Evolutionary conservation across 2,888 invertebrate genomes (phyloP), one percentile per base, ranked within the genome.

Genomic region (Drosophila melanosoma): DNA sequence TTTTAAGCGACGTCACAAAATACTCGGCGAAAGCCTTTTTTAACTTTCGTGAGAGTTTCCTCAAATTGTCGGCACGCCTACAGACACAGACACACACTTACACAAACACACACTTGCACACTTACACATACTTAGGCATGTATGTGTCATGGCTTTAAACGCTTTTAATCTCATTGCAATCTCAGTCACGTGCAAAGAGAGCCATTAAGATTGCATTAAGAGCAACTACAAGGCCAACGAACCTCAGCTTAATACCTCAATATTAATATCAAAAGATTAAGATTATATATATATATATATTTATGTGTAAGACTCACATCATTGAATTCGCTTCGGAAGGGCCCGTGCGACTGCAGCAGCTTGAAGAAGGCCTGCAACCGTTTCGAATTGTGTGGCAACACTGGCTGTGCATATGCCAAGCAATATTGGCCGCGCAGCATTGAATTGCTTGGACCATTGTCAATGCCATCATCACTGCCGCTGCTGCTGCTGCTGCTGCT

Each of bases 241-340:
- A 76, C 79, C 76, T 75, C 61, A 65, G 15, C 35, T 23, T 40
- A 57, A 35, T 15, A 26, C 26, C 26, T 2, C 26, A 26, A 45
- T 17, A 56, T 1, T 45, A 15, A 45, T 15, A 23, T 8, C 7
- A 36, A 42, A 59, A 42, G 29, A 26, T 29, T 29, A 45, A 26
- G 29, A 29, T 29, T 29, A 42, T 52, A 52, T 20, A 58, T 33
- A 61, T 26, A 38, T 7, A 4, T 15, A 15, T 20, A 17, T 23
- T 40, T 29, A 4, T 15, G 4, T 32, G n/a, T 36, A 20, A 17
- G 26, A 94, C 95, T 95, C 93, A 96, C 96, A 91, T 96, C 96
- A 81, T 94, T 94, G 74, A 96, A 92, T 89, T 95, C 95, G 91
- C 95, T 96, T 80, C 93, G 94, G 88, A 96, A 95, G 54, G 95